phyloP scores from a whole-genome alignment of 2,797 vertebrate genomes.

The Cossypha dichroa region DNA sequence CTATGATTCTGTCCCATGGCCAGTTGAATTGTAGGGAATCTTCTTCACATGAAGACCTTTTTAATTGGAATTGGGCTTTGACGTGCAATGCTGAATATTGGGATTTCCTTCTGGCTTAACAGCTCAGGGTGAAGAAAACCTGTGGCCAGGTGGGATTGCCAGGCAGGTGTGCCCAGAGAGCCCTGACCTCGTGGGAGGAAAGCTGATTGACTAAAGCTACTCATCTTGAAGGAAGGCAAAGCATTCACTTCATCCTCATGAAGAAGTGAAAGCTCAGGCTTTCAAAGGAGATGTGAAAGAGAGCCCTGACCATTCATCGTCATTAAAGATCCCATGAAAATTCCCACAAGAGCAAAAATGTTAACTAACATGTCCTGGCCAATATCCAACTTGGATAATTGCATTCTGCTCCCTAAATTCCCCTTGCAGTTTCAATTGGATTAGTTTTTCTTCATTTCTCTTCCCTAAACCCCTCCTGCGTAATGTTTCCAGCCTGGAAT shows the following conservation, averaged over 20 bases:
- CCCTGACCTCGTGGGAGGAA: not conserved
- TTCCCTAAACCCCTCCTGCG: conserved; percentile 49
- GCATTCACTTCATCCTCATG: not conserved
- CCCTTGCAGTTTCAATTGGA: conserved; percentile 58
- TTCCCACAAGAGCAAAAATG: conserved; percentile 33
- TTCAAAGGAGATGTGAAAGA: conserved; percentile 40
- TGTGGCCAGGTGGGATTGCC: rapidly evolving
- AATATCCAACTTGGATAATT: conserved; percentile 57
- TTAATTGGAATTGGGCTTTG: not conserved
- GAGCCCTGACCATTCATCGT: conserved; percentile 34
- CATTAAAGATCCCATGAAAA: conserved; percentile 34
- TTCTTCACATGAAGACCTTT: not conserved
- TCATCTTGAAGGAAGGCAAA: not conserved
- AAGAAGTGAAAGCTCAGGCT: not conserved
- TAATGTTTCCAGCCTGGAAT: conserved; percentile 14
- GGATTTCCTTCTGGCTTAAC: not conserved
- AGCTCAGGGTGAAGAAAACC: not conserved
- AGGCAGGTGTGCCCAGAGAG: not conserved
- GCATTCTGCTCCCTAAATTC: conserved; percentile 60
- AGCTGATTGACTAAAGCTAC: not conserved
- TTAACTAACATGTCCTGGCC: conserved; percentile 62
- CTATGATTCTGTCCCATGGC: rapidly evolving
- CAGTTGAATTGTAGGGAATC: not conserved
- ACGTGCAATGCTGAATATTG: not conserved
- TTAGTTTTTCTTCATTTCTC: conserved; percentile 64